Evolutionary conservation across 2,797 vertebrate species (phyloP), one percentile per base, ranked within the genome.

Genomic region (Bradypus variegatus): DNA sequence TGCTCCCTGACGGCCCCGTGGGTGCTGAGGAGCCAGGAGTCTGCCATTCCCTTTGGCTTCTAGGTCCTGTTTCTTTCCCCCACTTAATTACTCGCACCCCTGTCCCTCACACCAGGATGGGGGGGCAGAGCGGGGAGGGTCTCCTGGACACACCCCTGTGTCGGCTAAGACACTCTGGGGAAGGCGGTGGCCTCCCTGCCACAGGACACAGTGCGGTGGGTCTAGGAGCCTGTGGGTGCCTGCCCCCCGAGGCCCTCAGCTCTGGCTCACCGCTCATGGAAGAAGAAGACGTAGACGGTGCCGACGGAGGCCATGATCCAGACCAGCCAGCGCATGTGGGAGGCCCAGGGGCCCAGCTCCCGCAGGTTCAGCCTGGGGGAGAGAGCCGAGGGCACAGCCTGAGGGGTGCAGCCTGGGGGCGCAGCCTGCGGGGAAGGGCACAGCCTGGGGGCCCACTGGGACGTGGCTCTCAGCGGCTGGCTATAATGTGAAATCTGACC

Each of bases 261-360:
- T 0, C 53, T 5, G 45, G 88, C 98, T 97, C 91, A 99, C 99
- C 98, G 97, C 96, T 99, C 99, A 0, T 99, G 99, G 96, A 99
- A 99, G 97, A 99, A 99, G 97, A 99, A 99, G 33, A 99, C 99
- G 0, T 99, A 99, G 90, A 98, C 41, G 0, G 98, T 99, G 89
- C 99, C 99, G 0, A 98, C 95, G 3, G 98, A 98, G 0, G 99
- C 99, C 99, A 99, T 99, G 95, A 99, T 98, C 99, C 99, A 99
- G 91, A 99, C 98, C 97, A 99, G 94, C 99, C 99, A 99, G 88
- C 98, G 98, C 99, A 99, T 99, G 97, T 99, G 99, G 79, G 98
- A 97, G 0, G 98, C 98, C 99, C 98, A 99, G 48, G 99, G 99
- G 29, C 99, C 99, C 94, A 99, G 87, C 92, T 99, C 99, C 67